phyloP scores from a whole-genome alignment of 2,888 invertebrate genomes.

The Agonopterix alstromeriana region DNA sequence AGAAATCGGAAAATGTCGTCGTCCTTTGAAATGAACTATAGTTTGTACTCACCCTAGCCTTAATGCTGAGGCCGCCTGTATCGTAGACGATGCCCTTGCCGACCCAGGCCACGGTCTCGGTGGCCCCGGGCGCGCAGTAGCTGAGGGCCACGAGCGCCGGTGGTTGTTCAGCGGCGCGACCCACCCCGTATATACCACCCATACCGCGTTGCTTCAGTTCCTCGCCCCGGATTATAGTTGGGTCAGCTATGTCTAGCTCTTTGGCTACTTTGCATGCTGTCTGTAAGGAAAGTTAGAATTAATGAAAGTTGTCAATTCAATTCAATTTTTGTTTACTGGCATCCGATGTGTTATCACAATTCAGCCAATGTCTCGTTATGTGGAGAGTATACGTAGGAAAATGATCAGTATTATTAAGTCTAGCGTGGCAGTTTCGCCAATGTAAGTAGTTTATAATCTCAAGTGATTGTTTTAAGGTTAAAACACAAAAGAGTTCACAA shows the following conservation, averaged over 20 bases:
- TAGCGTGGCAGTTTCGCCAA: too few relatives aligned
- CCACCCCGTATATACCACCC: slow-evolving; percentile 93
- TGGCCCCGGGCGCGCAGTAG: slow-evolving; percentile 77
- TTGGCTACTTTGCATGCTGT: slow-evolving; percentile 81
- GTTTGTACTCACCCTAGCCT: slow-evolving; percentile 82
- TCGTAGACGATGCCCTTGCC: slow-evolving; percentile 97
- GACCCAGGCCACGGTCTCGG: slow-evolving; percentile 87
- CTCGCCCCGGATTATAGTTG: slow-evolving; percentile 86
- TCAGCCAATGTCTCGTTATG: too few relatives aligned
- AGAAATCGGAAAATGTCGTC: too few relatives aligned
- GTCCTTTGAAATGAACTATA: too few relatives aligned
- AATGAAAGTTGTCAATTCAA: too few relatives aligned
- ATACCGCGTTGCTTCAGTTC: slow-evolving; percentile 86
- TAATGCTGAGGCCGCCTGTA: slow-evolving; percentile 94
- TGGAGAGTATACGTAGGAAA: too few relatives aligned
- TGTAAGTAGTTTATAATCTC: too few relatives aligned
- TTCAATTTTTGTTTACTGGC: too few relatives aligned
- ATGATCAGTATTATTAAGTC: too few relatives aligned
- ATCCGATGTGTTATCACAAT: too few relatives aligned
- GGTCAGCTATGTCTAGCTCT: slow-evolving; percentile 78
- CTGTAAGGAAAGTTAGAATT: slow-evolving; percentile 41
- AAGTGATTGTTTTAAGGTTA: too few relatives aligned
- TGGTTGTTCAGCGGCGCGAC: slow-evolving; percentile 73
- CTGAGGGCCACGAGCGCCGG: slow-evolving; percentile 81
- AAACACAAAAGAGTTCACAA: too few relatives aligned